These are phyloP conservation scores for Ditula angustiorana DNA, from an alignment of 2,888 invertebrate species.

Conservation along the genomic window DNA sequence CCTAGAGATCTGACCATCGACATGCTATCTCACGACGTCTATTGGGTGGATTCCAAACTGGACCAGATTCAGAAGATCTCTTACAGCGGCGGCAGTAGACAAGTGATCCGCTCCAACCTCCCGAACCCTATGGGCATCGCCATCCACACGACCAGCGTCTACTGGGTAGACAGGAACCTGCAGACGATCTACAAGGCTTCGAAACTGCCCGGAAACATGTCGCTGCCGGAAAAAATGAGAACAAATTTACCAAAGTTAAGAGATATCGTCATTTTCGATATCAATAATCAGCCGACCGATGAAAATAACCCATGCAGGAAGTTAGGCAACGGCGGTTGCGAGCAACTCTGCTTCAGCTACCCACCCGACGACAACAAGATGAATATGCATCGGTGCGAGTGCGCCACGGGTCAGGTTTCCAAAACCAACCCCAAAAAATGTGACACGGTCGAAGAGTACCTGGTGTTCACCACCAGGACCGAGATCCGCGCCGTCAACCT, in stretches of 20 bases:
- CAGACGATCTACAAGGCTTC: slow-evolving; percentile 93
- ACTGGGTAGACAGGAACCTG: slow-evolving; percentile 97
- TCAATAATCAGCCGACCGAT: slow-evolving; percentile 94
- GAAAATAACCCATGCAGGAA: slow-evolving; percentile 92
- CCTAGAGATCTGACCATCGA: slow-evolving; percentile 97
- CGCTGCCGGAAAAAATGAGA: slow-evolving; percentile 89
- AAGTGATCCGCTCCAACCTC: slow-evolving; percentile 93
- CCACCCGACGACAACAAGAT: slow-evolving; percentile 88
- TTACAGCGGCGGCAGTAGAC: slow-evolving; percentile 91
- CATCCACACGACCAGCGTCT: slow-evolving; percentile 92
- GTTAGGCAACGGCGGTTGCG: slow-evolving; percentile 93
- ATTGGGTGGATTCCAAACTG: slow-evolving; percentile 98
- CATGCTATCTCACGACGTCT: slow-evolving; percentile 96
- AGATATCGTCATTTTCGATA: slow-evolving; percentile 96
- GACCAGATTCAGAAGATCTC: slow-evolving; percentile 98
- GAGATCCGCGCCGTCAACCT: slow-evolving; percentile 96
- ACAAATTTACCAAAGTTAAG: slow-evolving; percentile 94
- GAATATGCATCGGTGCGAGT: slow-evolving; percentile 92
- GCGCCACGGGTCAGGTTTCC: slow-evolving; percentile 93
- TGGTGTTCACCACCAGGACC: slow-evolving; percentile 97
- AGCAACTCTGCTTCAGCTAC: slow-evolving; percentile 97
- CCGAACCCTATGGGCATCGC: slow-evolving; percentile 98
- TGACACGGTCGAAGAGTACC: slow-evolving; percentile 93
- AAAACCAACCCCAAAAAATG: slow-evolving; percentile 89
- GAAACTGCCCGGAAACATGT: slow-evolving; percentile 90